A percentile compares a stretch with the other conserved stretches of the same genome.
These are phyloP conservation scores for Vollenhovia emeryi DNA, from an alignment of 1,140 invertebrate genomes.

Conservation along the genomic window DNA sequence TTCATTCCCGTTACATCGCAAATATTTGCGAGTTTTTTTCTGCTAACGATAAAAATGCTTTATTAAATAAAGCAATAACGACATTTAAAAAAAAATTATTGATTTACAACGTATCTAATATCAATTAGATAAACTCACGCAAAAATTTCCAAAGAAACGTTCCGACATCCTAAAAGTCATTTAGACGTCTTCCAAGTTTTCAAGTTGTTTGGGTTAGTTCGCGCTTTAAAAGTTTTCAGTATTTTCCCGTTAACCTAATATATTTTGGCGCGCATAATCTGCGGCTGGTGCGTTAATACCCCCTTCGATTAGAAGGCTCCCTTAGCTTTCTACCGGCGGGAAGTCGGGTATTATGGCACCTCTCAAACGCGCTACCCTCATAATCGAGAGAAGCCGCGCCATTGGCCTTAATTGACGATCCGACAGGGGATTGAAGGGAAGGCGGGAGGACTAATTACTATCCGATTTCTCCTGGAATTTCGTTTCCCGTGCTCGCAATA, in stretches of 20 bases:
- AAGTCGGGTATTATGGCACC: constrained; percentile 30
- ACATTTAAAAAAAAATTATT: background rate
- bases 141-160: background rate
- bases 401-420: constrained; percentile 63
- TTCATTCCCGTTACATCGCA: background rate
- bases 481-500: constrained; percentile 48
- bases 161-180: background rate
- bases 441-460: constrained; percentile 59
- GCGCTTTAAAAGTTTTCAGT: constrained; percentile 7
- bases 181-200: background rate
- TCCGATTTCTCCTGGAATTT: constrained; percentile 56
- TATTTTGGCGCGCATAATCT: background rate
- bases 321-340: background rate
- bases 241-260: constrained; percentile 30
- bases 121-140: background rate
- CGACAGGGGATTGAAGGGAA: constrained; percentile 5
- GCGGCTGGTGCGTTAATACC: constrained; percentile 41
- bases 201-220: background rate
- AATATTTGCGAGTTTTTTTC: background rate
- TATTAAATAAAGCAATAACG: background rate
- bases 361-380: constrained; percentile 24
- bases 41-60: background rate
- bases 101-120: background rate
- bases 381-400: constrained; percentile 57
- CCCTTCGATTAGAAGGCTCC: constrained; percentile 30